phyloP scores from a whole-genome alignment of 2,113 vertebrate genomes.

The Gymnorhina tibicen region DNA sequence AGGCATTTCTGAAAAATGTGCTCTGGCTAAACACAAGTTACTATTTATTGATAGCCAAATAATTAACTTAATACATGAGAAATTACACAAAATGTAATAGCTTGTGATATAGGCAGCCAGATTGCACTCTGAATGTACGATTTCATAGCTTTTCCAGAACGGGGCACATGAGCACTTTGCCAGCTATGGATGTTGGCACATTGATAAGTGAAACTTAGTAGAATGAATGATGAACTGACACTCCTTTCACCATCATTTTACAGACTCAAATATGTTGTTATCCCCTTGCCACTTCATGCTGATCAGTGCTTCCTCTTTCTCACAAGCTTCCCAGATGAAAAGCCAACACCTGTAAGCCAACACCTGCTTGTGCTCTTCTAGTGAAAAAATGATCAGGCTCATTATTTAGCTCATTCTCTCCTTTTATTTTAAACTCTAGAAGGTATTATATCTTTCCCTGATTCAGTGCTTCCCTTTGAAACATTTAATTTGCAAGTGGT shows the following conservation, averaged over 20 bases:
- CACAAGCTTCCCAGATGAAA: background rate
- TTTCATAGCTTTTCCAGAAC: background rate
- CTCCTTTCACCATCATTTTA: background rate
- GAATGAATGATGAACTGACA: background rate
- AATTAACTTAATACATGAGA: background rate
- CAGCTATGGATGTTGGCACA: background rate
- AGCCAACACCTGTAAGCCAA: background rate
- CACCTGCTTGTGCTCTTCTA: background rate
- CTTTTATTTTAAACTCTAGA: background rate
- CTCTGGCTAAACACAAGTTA: background rate
- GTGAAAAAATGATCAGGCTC: background rate
- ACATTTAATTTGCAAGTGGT: background rate
- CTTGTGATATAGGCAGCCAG: background rate
- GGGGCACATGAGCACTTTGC: background rate
- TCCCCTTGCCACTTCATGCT: background rate
- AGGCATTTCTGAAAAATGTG: background rate
- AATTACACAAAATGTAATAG: background rate
- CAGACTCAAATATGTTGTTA: background rate
- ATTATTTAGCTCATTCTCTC: background rate
- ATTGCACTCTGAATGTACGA: background rate
- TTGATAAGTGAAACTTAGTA: background rate
- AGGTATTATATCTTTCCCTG: background rate
- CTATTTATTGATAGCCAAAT: slow-evolving; percentile 11
- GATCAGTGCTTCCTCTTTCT: background rate
- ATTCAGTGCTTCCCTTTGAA: background rate